These are phyloP conservation scores for Chionomys nivalis DNA, from an alignment of 2,113 vertebrate genomes.

Conservation along the genomic window DNA sequence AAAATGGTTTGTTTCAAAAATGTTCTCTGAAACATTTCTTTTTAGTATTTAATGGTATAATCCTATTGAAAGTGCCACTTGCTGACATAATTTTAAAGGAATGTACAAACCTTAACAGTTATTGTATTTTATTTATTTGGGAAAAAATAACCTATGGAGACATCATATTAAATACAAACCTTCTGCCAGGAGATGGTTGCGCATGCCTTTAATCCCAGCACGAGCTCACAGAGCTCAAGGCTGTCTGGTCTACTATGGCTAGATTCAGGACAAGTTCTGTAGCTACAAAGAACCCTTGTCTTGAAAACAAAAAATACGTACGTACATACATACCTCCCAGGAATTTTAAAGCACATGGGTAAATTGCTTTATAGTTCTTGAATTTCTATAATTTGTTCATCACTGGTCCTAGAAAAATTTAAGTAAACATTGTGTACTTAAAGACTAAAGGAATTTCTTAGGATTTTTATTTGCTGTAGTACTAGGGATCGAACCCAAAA, in stretches of 20 bases:
- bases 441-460: neutral
- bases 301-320: too few species aligned
- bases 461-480: neutral
- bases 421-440: neutral
- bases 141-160: neutral
- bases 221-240: too few species aligned
- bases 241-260: too few species aligned
- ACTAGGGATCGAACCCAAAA: rapidly evolving
- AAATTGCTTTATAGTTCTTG: neutral
- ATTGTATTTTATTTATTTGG: neutral
- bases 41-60: constrained; percentile 1
- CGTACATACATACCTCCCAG: neutral
- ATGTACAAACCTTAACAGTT: neutral
- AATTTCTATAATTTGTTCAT: neutral
- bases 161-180: constrained; percentile 1
- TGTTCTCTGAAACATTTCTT: neutral
- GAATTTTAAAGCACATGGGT: neutral
- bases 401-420: neutral
- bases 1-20: neutral
- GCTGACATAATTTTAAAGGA: neutral
- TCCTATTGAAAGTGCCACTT: neutral
- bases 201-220: too few species aligned
- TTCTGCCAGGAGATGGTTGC: too few species aligned
- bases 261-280: too few species aligned
- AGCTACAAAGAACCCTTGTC: too few species aligned